Evolutionary conservation across 2,797 vertebrate species (phyloP).

Genomic region (Lateolabrax maculatus): DNA sequence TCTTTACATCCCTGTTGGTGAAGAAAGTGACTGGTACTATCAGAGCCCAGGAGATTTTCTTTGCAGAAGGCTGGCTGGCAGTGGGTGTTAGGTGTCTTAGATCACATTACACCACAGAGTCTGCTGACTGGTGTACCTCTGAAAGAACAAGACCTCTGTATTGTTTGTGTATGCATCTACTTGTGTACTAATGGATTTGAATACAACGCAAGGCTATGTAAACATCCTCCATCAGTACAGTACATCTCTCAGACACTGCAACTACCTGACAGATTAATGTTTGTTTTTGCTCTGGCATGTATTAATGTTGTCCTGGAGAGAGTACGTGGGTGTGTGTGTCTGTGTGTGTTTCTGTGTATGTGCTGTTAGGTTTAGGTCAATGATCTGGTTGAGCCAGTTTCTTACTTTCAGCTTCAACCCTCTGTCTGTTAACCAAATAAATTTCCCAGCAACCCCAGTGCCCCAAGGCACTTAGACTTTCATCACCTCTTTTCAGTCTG

Average conservation of each 20-base stretch:
- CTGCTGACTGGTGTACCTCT: slow-evolving; percentile 18
- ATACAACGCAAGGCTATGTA: slow-evolving; percentile 14
- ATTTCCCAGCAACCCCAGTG: slow-evolving; percentile 44
- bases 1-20: background rate
- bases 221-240: slow-evolving; percentile 1
- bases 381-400: slow-evolving; percentile 77
- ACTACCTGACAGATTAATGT: slow-evolving; percentile 17
- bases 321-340: background rate
- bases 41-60: background rate
- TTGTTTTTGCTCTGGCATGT: slow-evolving; percentile 27
- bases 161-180: slow-evolving; percentile 30
- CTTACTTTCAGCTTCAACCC: slow-evolving; percentile 31
- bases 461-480: slow-evolving; percentile 28
- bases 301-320: slow-evolving; percentile 15
- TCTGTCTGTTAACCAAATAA: slow-evolving; percentile 47
- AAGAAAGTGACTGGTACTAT: background rate
- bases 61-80: slow-evolving; percentile 37
- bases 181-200: slow-evolving; percentile 15
- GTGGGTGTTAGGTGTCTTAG: slow-evolving; percentile 40
- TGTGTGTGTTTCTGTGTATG: slow-evolving; percentile 7
- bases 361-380: slow-evolving; percentile 42
- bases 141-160: slow-evolving; percentile 31
- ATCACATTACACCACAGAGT: slow-evolving; percentile 56
- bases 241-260: background rate
- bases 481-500: slow-evolving; percentile 25